Percentiles rank a stretch among this genome's conserved stretches.
phyloP scores from a whole-genome alignment of 2,888 invertebrate genomes.

The Lacanobia oleracea region DNA sequence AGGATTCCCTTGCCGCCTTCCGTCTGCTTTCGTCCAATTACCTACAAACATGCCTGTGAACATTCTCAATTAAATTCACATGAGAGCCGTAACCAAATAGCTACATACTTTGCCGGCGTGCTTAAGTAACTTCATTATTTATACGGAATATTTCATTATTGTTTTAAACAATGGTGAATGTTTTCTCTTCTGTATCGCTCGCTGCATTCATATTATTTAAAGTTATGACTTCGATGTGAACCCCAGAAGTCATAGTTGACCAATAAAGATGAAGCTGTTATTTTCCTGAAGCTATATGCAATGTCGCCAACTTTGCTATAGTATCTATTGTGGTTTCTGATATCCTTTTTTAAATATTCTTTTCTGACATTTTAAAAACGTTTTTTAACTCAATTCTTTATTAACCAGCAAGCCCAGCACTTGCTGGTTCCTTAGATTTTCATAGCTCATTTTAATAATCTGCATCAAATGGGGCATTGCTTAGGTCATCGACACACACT shows the following conservation, averaged over 20 bases:
- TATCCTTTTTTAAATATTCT: no score
- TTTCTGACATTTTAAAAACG: no score
- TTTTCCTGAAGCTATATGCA: conserved; percentile 1
- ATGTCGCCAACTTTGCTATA: neutral
- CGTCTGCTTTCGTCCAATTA: conserved; percentile 28
- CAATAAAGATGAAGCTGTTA: neutral
- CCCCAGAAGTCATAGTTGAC: no score
- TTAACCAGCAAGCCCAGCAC: no score
- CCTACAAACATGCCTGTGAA: conserved; percentile 14
- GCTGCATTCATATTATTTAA: neutral
- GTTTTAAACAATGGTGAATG: neutral
- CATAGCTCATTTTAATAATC: neutral
- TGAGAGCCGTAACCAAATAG: conserved; percentile 21
- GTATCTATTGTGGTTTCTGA: no score
- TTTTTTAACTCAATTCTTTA: no score
- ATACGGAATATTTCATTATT: neutral
- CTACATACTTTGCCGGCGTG: conserved; percentile 16
- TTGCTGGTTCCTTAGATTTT: no score
- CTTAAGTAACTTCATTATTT: conserved; percentile 25
- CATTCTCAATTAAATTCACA: conserved; percentile 36
- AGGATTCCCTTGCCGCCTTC: conserved; percentile 43
- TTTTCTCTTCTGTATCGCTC: neutral
- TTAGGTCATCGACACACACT: conserved; percentile 49
- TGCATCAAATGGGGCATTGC: neutral
- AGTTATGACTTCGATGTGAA: neutral